Base-by-base conservation (phyloP, 2,888 invertebrate genomes). In the Arrhopalites spinosus region DNA sequence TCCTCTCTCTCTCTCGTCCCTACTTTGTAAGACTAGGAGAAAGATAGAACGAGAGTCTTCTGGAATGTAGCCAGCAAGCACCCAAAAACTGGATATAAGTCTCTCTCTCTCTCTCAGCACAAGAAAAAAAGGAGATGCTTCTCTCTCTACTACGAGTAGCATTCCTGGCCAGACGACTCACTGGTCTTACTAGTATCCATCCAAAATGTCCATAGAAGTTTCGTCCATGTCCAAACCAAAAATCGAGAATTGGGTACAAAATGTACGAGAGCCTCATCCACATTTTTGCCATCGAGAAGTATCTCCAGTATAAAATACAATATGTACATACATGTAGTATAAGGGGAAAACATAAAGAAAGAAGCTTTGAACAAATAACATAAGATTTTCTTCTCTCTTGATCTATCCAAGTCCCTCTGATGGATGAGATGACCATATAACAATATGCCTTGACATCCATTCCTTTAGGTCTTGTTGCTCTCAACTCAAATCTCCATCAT, bases 381-480 rank as follows among this genome's bases (percentile, higher is more conserved):
- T 23, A 53, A 20, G 68, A 68, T 68, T 56, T 56, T 56, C 30
- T 70, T 47, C 67, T 67, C 50, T 20, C 23, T 27, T 73, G 61
- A 73, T 64, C 63, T 73, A 47, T 67, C 73, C 67, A 67, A 50
- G 15, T 50, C 20, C 3, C 45, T 11, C 50, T 50, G 76, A 72
- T 76, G 75, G 75, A 75, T 75, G 75, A 75, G 75, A 71, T 72
- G 75, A 75, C 67, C 71, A 43, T 64, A 71, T 11, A n/a, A 36
- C 66, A 59, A 71, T 68, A 68, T 47, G 47, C 47, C 68, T 47
- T 68, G 45, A 68, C 50, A 68, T 50, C 59, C 59, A 36, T 36
- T 36, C 5, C 36, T 11, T 7, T 36, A 7, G 36, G n/a, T 53
- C 36, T 59, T 59, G n/a, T 70, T 25, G 50, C 36, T 70, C 70